These are phyloP conservation scores for Embidobia sp. DNA, from an alignment of 2,888 invertebrate genomes.

Conservation along the genomic window DNA sequence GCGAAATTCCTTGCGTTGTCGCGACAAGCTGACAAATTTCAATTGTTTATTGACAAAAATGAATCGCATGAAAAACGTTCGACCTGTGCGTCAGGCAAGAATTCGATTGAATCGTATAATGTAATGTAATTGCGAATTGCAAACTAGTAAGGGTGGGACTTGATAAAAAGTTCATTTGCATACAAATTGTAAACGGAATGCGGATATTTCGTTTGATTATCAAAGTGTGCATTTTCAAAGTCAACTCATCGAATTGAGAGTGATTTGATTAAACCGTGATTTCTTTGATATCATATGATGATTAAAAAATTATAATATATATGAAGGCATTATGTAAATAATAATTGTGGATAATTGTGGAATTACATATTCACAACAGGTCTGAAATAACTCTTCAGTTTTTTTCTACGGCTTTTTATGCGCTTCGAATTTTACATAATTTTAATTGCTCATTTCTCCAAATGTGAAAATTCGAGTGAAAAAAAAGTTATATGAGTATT, in stretches of 20 bases:
- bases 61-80: conserved; percentile 1
- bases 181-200: conserved; percentile 37
- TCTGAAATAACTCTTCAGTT: too few relatives aligned
- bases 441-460: too few relatives aligned
- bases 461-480: too few relatives aligned
- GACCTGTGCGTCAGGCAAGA: background rate
- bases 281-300: conserved; percentile 21
- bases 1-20: conserved; percentile 15
- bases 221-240: conserved; percentile 11
- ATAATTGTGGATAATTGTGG: background rate
- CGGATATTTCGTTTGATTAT: conserved; percentile 18
- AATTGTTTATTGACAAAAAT: conserved; percentile 40
- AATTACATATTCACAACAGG: too few relatives aligned
- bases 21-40: conserved; percentile 15
- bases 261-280: conserved; percentile 18
- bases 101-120: conserved; percentile 4
- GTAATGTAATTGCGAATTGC: conserved; percentile 2
- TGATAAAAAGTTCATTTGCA: conserved; percentile 42
- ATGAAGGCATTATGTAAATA: conserved; percentile 12
- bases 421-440: too few relatives aligned
- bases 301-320: conserved; percentile 41
- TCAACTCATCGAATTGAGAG: conserved; percentile 11
- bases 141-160: background rate
- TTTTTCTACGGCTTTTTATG: too few relatives aligned
- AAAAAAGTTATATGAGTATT: too few relatives aligned